These are phyloP conservation scores for Oophaga pumilio DNA, from an alignment of 2,113 vertebrate species.

Conservation along the genomic window DNA sequence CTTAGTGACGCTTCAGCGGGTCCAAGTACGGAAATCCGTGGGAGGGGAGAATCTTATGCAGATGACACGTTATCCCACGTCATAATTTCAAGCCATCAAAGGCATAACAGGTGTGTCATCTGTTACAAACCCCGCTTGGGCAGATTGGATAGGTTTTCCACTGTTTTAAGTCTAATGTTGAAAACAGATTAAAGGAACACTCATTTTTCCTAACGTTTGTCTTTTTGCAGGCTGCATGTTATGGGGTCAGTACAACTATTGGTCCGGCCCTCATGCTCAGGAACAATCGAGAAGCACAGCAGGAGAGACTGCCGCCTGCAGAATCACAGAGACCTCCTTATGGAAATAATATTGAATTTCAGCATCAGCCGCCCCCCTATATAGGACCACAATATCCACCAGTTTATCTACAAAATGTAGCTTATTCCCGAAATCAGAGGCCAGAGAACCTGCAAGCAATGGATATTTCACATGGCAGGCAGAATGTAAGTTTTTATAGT, in stretches of 20 bases:
- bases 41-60: too few species aligned
- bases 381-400: background rate
- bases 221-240: constrained; percentile 11
- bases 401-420: background rate
- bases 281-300: background rate
- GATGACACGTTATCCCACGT: too few species aligned
- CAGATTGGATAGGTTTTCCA: background rate
- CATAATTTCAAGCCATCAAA: too few species aligned
- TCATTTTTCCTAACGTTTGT: background rate
- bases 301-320: background rate
- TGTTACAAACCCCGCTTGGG: too few species aligned
- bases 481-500: background rate
- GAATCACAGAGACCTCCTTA: background rate
- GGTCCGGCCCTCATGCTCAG: background rate
- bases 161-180: background rate
- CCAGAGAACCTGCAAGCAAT: constrained; percentile 10
- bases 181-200: too few species aligned
- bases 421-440: background rate
- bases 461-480: background rate
- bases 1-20: too few species aligned
- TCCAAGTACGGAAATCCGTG: too few species aligned
- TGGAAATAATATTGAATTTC: constrained; percentile 4
- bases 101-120: too few species aligned
- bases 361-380: background rate
- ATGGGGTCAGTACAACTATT: constrained; percentile 8